Base-by-base conservation (phyloP, 2,888 invertebrate species). In the Cosmopolites sordidus region DNA sequence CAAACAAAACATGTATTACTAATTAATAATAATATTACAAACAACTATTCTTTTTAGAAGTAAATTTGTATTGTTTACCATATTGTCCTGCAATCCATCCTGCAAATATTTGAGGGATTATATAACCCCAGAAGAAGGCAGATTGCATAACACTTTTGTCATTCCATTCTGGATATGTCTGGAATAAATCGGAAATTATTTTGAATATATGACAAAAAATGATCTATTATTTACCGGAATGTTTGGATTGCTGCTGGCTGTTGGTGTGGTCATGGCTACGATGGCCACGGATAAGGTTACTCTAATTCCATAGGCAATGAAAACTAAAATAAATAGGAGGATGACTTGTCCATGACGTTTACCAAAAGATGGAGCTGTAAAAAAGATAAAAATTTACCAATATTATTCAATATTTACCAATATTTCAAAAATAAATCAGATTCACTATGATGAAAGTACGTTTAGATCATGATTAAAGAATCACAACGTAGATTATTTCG, bases 61-160 rank as follows among this genome's bases (percentile, higher is more conserved):
- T n/a, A n/a, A n/a, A n/a, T 29, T n/a, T n/a, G n/a, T n/a, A n/a
- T 12, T 38, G 8, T 43, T 37, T 38, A 56, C 56, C 92, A 68
- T 83, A 83, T 4, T 77, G 77, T 62, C 84, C 83, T 0, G 90
- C 87, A 43, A 93, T 69, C 61, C 84, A 78, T 0, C 87, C 86
- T 0, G 83, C 82, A 0, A 86, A 85, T 0, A 89, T 72, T 71
- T 90, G 90, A 12, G 86, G 83, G 1, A 85, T 60, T 1, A 87
- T 78, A 68, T 90, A 89, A 1, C 89, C 89, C 87, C 87, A 87
- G 72, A 89, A 88, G 71, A 89, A 89, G 0, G 89, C 85, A 8
- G 87, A 87, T 5, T 87, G 73, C 27, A 88, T 78, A 51, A 83
- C 65, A 8, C 79, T 78, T 8, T 73, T 66, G 51, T 77, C 71